Percentiles rank a stretch among this genome's conserved stretches.
Evolutionary conservation across 2,797 vertebrate genomes (phyloP).

Genomic region (Thalassophryne amazonica): DNA sequence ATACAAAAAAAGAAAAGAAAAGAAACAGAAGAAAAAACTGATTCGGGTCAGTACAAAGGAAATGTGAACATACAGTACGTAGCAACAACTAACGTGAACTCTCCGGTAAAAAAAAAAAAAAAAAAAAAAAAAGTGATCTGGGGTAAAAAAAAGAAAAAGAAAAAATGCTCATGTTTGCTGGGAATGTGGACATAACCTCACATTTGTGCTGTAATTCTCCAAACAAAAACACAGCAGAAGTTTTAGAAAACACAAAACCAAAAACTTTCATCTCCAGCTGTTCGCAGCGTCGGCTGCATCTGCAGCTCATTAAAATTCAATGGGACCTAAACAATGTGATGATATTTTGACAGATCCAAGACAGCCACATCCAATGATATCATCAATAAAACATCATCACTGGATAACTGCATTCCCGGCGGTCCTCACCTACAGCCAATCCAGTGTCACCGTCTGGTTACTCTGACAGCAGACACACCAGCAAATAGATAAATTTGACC

Average conservation of each 20-base stretch:
- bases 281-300: not conserved
- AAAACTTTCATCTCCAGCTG: slow-evolving; percentile 5
- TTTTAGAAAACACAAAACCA: slow-evolving; percentile 4
- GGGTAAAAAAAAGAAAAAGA: too few relatives aligned
- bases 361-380: slow-evolving; percentile 35
- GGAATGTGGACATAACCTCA: too few relatives aligned
- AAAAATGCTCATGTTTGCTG: too few relatives aligned
- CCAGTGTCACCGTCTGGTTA: slow-evolving; percentile 11
- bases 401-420: slow-evolving; percentile 53
- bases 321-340: slow-evolving; percentile 55
- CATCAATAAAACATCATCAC: slow-evolving; percentile 73
- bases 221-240: too few relatives aligned
- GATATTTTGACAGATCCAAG: slow-evolving; percentile 51
- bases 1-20: too few relatives aligned
- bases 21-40: too few relatives aligned
- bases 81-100: too few relatives aligned
- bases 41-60: too few relatives aligned
- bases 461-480: slow-evolving; percentile 57
- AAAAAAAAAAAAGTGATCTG: too few relatives aligned
- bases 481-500: slow-evolving; percentile 83
- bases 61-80: too few relatives aligned
- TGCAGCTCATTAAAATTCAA: slow-evolving; percentile 57
- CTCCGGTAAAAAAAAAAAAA: too few relatives aligned
- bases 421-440: slow-evolving; percentile 34
- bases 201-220: too few relatives aligned